Conservation (phyloP, 2,113 vertebrate genomes). For the Sminthopsis crassicaudata region DNA sequence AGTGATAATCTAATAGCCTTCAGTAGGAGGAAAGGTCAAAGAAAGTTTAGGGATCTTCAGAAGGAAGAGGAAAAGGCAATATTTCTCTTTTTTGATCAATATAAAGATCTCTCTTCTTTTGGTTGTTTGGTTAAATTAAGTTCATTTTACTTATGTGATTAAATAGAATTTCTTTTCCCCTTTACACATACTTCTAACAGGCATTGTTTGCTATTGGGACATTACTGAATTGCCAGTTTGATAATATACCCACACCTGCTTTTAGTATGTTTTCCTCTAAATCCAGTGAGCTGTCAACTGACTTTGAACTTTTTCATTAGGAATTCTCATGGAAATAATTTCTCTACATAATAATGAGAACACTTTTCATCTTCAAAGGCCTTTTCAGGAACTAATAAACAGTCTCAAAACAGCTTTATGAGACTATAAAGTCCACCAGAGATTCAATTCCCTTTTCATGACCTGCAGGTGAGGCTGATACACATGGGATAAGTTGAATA, state of each 20-base stretch:
- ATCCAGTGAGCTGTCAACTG: neutral
- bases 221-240: neutral
- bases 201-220: neutral
- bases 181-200: neutral
- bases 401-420: neutral
- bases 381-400: neutral
- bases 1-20: neutral
- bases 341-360: neutral
- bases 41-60: neutral
- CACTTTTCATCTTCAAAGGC: neutral
- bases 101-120: neutral
- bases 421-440: neutral
- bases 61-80: neutral
- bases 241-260: neutral
- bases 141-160: neutral
- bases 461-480: neutral
- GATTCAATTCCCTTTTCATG: neutral
- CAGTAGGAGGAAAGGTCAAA: neutral
- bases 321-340: neutral
- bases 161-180: neutral
- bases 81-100: neutral
- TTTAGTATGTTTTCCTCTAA: neutral
- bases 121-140: neutral
- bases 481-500: neutral
- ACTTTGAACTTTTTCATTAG: conserved; percentile 11